Percentiles rank a stretch among this genome's conserved stretches.
Evolutionary conservation across 1,140 invertebrate genomes (phyloP).

Genomic region (Drosophila obscura): DNA sequence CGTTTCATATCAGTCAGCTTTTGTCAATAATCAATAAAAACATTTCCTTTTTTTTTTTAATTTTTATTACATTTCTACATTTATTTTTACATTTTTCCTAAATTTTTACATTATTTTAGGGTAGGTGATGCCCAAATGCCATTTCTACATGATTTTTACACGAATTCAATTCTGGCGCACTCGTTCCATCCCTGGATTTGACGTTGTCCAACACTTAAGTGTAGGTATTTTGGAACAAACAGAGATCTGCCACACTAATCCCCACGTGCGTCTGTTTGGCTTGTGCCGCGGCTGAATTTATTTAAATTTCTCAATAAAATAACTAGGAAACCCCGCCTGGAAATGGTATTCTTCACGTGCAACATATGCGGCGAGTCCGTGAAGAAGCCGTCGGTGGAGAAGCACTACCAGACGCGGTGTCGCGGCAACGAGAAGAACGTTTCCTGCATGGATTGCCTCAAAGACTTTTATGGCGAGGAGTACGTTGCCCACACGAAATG

Average conservation of each 20-base stretch:
- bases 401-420: slow-evolving; percentile 92
- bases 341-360: slow-evolving; percentile 97
- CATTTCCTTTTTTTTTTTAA: too few relatives aligned
- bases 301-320: slow-evolving; percentile 4
- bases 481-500: slow-evolving; percentile 95
- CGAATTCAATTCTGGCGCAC: too few relatives aligned
- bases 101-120: too few relatives aligned
- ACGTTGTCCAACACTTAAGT: background rate
- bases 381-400: slow-evolving; percentile 95
- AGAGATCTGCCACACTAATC: slow-evolving; percentile 3
- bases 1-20: too few relatives aligned
- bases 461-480: slow-evolving; percentile 92
- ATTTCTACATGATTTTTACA: too few relatives aligned
- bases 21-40: too few relatives aligned
- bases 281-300: slow-evolving; percentile 23
- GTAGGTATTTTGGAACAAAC: background rate
- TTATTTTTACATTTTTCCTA: too few relatives aligned
- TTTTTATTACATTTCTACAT: too few relatives aligned
- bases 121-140: too few relatives aligned
- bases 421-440: slow-evolving; percentile 86
- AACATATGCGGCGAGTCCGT: slow-evolving; percentile 94
- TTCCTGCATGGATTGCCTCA: slow-evolving; percentile 95
- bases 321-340: slow-evolving; percentile 1
- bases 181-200: background rate
- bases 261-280: slow-evolving; percentile 57